Percentiles rank a stretch among this genome's conserved stretches.
Evolutionary conservation across 2,113 vertebrate genomes (phyloP).

Genomic region (Sander lucioperca): DNA sequence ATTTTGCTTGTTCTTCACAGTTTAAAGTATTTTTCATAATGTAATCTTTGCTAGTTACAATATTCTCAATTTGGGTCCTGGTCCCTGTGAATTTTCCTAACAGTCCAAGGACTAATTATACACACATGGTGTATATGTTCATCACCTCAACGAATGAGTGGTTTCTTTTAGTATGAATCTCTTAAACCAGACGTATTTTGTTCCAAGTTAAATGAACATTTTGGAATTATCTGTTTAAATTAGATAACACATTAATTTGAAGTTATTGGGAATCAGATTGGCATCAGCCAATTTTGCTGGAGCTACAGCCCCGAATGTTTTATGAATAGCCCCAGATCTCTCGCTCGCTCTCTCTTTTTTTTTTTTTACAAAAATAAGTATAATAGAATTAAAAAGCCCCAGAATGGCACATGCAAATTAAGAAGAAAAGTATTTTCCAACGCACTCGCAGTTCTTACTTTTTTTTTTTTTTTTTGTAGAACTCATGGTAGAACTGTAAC

Average conservation of each 20-base stretch:
- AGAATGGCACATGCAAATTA: too few relatives aligned
- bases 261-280: neutral
- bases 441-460: too few relatives aligned
- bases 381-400: too few relatives aligned
- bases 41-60: neutral
- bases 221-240: neutral
- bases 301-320: too few relatives aligned
- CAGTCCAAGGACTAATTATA: constrained; percentile 35
- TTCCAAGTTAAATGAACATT: neutral
- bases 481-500: too few relatives aligned
- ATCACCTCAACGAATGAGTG: neutral
- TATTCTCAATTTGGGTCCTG: constrained; percentile 24
- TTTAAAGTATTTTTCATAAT: constrained; percentile 7
- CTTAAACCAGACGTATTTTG: neutral
- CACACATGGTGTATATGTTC: neutral
- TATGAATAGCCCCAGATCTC: too few relatives aligned
- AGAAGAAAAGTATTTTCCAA: too few relatives aligned
- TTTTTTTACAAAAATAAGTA: too few relatives aligned
- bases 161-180: neutral
- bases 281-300: too few relatives aligned
- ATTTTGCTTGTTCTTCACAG: neutral
- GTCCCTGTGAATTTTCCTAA: constrained; percentile 13
- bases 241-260: neutral
- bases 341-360: too few relatives aligned
- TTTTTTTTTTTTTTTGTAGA: too few relatives aligned